These are phyloP conservation scores for Crambe crambe DNA, from an alignment of 37 sponge, comb jelly and placozoan species.

Conservation along the genomic window DNA sequence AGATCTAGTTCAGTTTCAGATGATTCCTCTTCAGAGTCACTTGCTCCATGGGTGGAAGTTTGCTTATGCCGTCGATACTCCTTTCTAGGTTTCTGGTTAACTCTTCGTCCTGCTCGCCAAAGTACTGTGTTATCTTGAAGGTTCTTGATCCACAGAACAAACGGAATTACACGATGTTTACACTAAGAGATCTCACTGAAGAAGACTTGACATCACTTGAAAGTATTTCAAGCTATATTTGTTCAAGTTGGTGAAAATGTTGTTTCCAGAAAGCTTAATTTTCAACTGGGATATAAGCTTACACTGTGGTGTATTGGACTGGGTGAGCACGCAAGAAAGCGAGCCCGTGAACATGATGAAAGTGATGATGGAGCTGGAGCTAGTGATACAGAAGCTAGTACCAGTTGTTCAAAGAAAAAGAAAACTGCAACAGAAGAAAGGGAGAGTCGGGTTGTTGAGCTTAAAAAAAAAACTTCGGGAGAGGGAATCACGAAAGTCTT, in stretches of 20 bases:
- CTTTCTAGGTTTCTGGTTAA: slow-evolving; percentile 32
- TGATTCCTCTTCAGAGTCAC: too few species aligned
- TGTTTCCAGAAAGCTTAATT: slow-evolving; percentile 2
- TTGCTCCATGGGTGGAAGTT: too few species aligned
- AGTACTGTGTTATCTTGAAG: too few species aligned
- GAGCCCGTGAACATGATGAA: too few species aligned
- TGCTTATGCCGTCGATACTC: too few species aligned
- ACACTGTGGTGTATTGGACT: slow-evolving; percentile 1
- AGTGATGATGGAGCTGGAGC: neutral
- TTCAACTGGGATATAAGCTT: neutral
- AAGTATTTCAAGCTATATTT: neutral
- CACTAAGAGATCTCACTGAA: too few species aligned
- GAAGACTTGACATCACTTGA: neutral
- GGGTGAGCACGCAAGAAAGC: neutral
- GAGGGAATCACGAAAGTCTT: neutral
- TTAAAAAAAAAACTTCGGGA: neutral
- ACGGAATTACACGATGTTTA: too few species aligned
- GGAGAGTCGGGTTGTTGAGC: neutral
- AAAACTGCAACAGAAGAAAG: neutral
- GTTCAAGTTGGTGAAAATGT: slow-evolving; percentile 5
- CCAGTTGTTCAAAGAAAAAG: neutral
- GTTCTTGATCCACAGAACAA: too few species aligned
- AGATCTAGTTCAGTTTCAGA: too few species aligned
- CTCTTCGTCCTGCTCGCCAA: slow-evolving; percentile 29
- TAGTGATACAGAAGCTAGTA: neutral